Base-by-base conservation (phyloP, 2,113 vertebrate species). In the Apaloderma vittatum region DNA sequence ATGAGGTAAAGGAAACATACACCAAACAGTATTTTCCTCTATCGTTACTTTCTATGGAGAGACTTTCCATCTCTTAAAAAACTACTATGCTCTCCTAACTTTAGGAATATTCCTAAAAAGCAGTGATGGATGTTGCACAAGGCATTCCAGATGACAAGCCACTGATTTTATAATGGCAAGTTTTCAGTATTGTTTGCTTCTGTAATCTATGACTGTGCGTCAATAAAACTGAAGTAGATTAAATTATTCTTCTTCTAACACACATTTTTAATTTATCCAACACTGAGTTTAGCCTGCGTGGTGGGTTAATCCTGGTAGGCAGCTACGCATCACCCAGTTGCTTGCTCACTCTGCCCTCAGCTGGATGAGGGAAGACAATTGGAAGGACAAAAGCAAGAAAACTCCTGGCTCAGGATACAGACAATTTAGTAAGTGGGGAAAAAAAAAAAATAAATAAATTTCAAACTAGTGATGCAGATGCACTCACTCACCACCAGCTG, bases 101-200 rank as follows among this genome's bases (percentile, higher is more conserved):
- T 27, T 23, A 94, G 32, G 40, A 81, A 54, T 29, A 73, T 12
- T 65, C 46, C 40, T 61, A 48, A 91, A 87, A 94, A 90, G 3
- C 32, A 75, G 22, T 0, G 2, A 86, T 57, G 67, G 15, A 1
- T 45, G 68, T 7, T 57, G n/a, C 37, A 52, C 0, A 0, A 73
- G 51, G n/a, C 51, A 51, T 32, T 81, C 52, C 51, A 94, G 37
- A 81, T 40, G 37, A 81, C 59, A 78, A 67, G 26, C 14, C 52
- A 91, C 34, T 4, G 3, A 70, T 75, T 91, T 91, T 55, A 67
- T 12, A 84, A 71, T 34, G 51, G 57, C 57, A 55, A 67, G 20
- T 61, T 83, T 66, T 76, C 78, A 72, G 37, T 71, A 58, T 49
- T n/a, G 15, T 72, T 88, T 76, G 37, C 73, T 59, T 95, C 43